Percentiles rank a stretch among this genome's conserved stretches.
Conservation (phyloP, 2,888 invertebrate genomes). For the Oscheius sp. region DNA sequence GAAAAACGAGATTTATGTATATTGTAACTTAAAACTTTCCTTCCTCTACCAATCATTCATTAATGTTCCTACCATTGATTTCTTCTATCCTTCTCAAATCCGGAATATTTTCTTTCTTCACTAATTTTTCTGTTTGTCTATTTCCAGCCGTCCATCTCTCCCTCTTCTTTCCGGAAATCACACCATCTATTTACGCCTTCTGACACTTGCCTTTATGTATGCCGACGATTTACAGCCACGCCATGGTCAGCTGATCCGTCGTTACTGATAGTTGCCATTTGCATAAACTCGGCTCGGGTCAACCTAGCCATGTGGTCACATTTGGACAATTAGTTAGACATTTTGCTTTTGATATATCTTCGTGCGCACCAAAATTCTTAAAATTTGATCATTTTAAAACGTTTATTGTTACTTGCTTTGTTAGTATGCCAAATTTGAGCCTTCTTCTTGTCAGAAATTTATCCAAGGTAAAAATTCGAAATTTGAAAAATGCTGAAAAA, state of each 20-base stretch:
- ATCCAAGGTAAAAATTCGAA: too few relatives aligned
- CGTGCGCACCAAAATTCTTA: not conserved
- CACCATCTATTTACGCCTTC: conserved; percentile 12
- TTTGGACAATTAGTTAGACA: too few relatives aligned
- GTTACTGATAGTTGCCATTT: conserved; percentile 7
- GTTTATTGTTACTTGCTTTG: too few relatives aligned
- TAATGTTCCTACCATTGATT: not conserved
- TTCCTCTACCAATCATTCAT: not conserved
- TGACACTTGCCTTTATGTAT: conserved; percentile 9
- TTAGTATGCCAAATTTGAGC: too few relatives aligned
- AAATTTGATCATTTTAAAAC: too few relatives aligned
- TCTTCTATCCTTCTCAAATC: not conserved
- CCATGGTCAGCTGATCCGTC: not conserved
- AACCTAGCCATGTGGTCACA: conserved; percentile 1
- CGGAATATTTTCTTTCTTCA: not conserved
- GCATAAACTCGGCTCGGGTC: conserved; percentile 20
- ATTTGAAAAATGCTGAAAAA: too few relatives aligned
- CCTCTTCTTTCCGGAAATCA: not conserved
- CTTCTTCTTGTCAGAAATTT: too few relatives aligned
- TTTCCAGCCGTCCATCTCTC: not conserved
- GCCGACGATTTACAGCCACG: conserved; percentile 18
- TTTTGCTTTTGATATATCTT: too few relatives aligned
- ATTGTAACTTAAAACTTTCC: not conserved
- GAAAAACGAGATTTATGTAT: too few relatives aligned
- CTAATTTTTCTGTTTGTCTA: not conserved